Evolutionary conservation across 2,888 invertebrate species (phyloP).

Genomic region (Hemaris fuciformis): DNA sequence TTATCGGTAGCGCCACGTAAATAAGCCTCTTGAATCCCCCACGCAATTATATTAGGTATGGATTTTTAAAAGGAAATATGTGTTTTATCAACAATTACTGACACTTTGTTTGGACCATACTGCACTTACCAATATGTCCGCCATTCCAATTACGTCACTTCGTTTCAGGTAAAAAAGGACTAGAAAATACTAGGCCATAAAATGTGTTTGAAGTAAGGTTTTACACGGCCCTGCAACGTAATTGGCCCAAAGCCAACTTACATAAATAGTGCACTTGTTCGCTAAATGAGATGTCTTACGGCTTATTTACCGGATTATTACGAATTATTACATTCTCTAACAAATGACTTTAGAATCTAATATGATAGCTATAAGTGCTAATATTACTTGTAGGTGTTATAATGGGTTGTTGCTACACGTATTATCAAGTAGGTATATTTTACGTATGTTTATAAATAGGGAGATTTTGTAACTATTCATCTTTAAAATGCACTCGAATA

Average conservation of each 20-base stretch:
- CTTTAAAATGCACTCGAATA: not conserved
- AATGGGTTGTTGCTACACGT: slow-evolving; percentile 1
- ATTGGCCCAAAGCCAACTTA: slow-evolving; percentile 8
- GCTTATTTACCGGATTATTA: slow-evolving; percentile 5
- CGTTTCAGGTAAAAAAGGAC: too few relatives aligned
- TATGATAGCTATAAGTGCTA: not conserved
- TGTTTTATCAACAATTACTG: too few relatives aligned
- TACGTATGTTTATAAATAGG: not conserved
- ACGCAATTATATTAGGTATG: too few relatives aligned
- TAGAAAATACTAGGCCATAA: not conserved
- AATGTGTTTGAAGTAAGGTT: not conserved
- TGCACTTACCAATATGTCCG: too few relatives aligned
- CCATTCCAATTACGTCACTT: too few relatives aligned
- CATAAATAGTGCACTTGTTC: not conserved
- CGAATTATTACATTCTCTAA: not conserved
- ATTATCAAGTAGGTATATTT: not conserved
- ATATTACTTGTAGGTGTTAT: not conserved
- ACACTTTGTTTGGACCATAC: too few relatives aligned
- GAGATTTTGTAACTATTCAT: not conserved
- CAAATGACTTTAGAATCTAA: not conserved
- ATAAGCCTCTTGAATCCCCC: too few relatives aligned
- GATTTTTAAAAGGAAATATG: too few relatives aligned
- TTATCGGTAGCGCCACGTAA: too few relatives aligned
- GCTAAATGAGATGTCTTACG: not conserved
- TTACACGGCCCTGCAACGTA: not conserved